phyloP scores from a whole-genome alignment of 2,113 vertebrate species.

The Periophthalmus modestus region DNA sequence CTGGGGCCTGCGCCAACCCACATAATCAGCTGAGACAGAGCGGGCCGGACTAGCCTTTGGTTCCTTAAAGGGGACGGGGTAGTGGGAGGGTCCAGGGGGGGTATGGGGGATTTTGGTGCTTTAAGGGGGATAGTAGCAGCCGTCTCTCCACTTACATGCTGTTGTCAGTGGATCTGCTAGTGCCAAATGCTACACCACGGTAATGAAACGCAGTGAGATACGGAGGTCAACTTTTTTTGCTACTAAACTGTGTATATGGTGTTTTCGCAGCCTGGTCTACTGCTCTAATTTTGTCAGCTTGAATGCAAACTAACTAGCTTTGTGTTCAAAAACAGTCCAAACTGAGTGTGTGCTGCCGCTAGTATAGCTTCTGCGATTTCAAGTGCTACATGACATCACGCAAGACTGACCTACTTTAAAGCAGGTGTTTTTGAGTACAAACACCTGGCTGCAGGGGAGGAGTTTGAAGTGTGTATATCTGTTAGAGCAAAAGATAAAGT shows the following conservation, averaged over 20 bases:
- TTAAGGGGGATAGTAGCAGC: constrained; percentile 74
- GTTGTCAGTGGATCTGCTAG: constrained; percentile 12
- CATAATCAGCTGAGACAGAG: constrained; percentile 99
- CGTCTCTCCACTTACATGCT: constrained; percentile 20
- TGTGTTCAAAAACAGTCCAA: no score
- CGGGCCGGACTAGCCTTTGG: constrained; percentile 84
- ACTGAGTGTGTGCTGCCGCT: no score
- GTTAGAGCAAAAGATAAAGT: no score
- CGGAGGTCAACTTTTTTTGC: constrained; percentile 55
- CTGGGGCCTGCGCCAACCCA: constrained; percentile 87
- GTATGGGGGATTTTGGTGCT: constrained; percentile 92
- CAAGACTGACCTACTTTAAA: no score
- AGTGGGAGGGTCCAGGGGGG: constrained; percentile 78
- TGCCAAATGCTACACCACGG: not conserved
- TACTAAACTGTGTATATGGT: not conserved
- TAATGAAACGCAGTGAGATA: constrained; percentile 66
- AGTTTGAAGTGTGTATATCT: no score
- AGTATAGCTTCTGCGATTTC: no score
- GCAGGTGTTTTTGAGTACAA: no score
- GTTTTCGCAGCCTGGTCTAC: no score
- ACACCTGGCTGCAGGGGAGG: no score
- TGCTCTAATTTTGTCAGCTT: no score
- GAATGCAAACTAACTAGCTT: no score
- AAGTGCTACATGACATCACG: no score
- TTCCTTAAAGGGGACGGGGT: constrained; percentile 84